Evolutionary conservation across 2,888 invertebrate species (phyloP).

Genomic region (Ophion obscuratus): DNA sequence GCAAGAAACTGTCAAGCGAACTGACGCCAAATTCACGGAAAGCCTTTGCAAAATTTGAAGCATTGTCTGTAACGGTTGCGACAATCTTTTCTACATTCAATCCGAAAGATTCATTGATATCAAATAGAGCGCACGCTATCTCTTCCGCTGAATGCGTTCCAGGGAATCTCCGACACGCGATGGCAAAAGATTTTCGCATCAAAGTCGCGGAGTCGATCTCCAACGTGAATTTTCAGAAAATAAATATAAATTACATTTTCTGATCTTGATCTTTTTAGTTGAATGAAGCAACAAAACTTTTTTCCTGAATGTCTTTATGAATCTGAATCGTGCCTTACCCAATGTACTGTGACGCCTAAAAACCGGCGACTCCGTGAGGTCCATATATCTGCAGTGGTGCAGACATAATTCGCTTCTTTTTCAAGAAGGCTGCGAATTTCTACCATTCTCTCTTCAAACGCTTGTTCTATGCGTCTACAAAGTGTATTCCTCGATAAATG

Average conservation of each 20-base stretch:
- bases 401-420: slow-evolving; percentile 22
- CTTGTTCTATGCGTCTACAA: slow-evolving; percentile 11
- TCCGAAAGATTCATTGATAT: slow-evolving; percentile 57
- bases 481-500: slow-evolving; percentile 34
- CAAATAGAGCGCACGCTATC: slow-evolving; percentile 50
- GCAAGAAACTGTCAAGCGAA: slow-evolving; percentile 8
- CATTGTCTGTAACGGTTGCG: slow-evolving; percentile 66
- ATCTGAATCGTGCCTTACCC: slow-evolving; percentile 10
- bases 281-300: not conserved
- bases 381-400: slow-evolving; percentile 39
- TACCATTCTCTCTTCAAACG: slow-evolving; percentile 7
- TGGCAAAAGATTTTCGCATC: slow-evolving; percentile 57
- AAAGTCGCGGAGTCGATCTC: slow-evolving; percentile 57
- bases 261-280: not conserved
- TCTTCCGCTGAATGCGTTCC: slow-evolving; percentile 61
- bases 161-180: slow-evolving; percentile 64
- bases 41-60: slow-evolving; percentile 50
- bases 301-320: not conserved
- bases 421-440: slow-evolving; percentile 25
- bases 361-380: slow-evolving; percentile 35
- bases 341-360: slow-evolving; percentile 35
- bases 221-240: slow-evolving; percentile 2
- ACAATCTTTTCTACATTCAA: slow-evolving; percentile 56
- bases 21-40: not conserved
- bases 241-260: not conserved